Base-by-base conservation (phyloP, 2,113 vertebrate species). In the Rynchops niger region DNA sequence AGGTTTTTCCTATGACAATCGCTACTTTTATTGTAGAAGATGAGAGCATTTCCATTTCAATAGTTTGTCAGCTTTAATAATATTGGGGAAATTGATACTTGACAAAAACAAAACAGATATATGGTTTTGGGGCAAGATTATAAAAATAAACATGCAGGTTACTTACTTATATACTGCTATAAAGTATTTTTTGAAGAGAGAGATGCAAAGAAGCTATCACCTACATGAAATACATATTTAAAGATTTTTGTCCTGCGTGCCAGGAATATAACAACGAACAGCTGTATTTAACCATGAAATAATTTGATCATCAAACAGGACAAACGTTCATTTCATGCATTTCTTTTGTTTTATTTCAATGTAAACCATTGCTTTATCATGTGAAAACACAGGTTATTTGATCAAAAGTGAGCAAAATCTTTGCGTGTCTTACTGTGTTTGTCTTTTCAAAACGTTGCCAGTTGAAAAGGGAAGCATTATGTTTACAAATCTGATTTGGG, bases 131-230 rank as follows among this genome's bases (percentile, higher is more conserved):
- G 95, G 82, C 62, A 97, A 98, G 95, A 95, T 96, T 96, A 95
- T 97, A 98, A 98, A 97, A 93, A 95, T 92, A 96, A 97, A 96
- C n/a, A 81, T 98, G 96, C 98, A 97, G 93, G 95, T 97, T 95
- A 97, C 91, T 81, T 98, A 98, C 98, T 98, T 98, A 97, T 98
- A 98, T 98, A 97, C 91, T 97, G 85, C 95, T 98, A 97, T 97
- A 97, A 98, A 98, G 95, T 98, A 97, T 98, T 98, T 98, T 98
- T 98, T 98, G 91, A 98, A 97, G 96, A 98, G 90, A 98, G 93
- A 98, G 96, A 98, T 97, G 95, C 93, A 98, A 98, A 98, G 96
- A 98, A 97, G 86, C 94, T 98, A 97, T 97, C 97, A 92, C 97
- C 98, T 98, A 97, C 97, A 97, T 98, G 66, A 98, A 97, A 93